Base-by-base conservation (phyloP, 2,888 invertebrate species). In the Cephonodes hylas region DNA sequence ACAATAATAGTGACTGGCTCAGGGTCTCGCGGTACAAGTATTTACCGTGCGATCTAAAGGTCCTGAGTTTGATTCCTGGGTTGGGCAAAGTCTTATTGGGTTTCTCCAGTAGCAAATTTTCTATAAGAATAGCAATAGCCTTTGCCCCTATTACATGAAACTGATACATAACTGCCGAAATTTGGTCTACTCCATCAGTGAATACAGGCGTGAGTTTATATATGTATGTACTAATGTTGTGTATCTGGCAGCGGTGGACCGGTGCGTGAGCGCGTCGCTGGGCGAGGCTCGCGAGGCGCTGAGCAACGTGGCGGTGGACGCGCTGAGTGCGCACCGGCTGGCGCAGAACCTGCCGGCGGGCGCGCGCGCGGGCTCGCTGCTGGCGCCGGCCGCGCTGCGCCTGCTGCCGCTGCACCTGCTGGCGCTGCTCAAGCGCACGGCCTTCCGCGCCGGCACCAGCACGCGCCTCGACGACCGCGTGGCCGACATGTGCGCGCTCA, bases 211-310 rank as follows among this genome's bases (percentile, higher is more conserved):
- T n/a, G n/a, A n/a, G n/a, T n/a, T n/a, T n/a, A n/a, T n/a, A n/a
- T n/a, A n/a, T n/a, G n/a, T n/a, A n/a, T n/a, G n/a, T n/a, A n/a
- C n/a, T 38, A 38, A 38, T 38, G 1, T 13, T 3, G 2, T 31
- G n/a, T 60, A 4, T 56, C 5, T 72, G 79, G 71, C 83, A 96
- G 96, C 99, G 66, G 99, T 98, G 64, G 99, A 99, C 87, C 94
- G 98, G 48, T 97, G 97, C 66, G 93, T 96, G 75, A 94, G 96
- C 45, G 96, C 97, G 25, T 97, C 96, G 58, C 92, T 99, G 80
- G 93, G 96, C 6, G 99, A 99, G 87, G 99, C 99, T 0, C 94
- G 99, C 45, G 99, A 99, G 85, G 99, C 99, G 10, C 95, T 99
- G 62, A 96, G 98, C 72, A 99, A 99, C 91, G 98, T 98, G 23